phyloP scores from a whole-genome alignment of 2,888 invertebrate species.

The Rhodophaea formosa region DNA sequence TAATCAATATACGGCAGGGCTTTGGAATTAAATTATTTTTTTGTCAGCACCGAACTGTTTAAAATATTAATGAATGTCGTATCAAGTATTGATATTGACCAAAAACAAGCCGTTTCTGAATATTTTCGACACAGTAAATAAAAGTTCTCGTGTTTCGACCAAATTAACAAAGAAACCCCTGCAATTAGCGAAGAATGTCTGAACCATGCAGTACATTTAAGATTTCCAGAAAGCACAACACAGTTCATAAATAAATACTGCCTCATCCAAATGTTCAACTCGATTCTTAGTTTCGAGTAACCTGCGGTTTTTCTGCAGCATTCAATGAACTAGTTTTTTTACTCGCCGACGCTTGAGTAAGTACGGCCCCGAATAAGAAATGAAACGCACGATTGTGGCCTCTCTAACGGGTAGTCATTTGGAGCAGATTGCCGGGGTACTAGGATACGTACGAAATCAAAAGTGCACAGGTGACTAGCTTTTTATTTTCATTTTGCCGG shows the following conservation, averaged over 20 bases:
- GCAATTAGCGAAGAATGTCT: too few species aligned
- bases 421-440: constrained; percentile 43
- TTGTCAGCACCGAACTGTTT: too few species aligned
- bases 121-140: too few species aligned
- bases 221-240: not conserved
- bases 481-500: constrained; percentile 30
- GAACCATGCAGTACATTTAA: not conserved
- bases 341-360: constrained; percentile 50
- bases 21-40: too few species aligned
- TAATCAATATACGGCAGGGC: too few species aligned
- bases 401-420: constrained; percentile 47
- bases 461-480: constrained; percentile 52
- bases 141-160: too few species aligned
- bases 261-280: constrained; percentile 21
- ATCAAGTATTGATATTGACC: too few species aligned
- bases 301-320: constrained; percentile 41
- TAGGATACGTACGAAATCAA: constrained; percentile 55
- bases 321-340: constrained; percentile 58
- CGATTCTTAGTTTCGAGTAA: constrained; percentile 24
- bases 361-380: constrained; percentile 47
- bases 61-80: too few species aligned
- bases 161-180: too few species aligned
- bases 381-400: constrained; percentile 46
- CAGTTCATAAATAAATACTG: constrained; percentile 6
- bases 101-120: too few species aligned